Conservation (phyloP, 2,113 vertebrate species). For the Emydura subglobosa region DNA sequence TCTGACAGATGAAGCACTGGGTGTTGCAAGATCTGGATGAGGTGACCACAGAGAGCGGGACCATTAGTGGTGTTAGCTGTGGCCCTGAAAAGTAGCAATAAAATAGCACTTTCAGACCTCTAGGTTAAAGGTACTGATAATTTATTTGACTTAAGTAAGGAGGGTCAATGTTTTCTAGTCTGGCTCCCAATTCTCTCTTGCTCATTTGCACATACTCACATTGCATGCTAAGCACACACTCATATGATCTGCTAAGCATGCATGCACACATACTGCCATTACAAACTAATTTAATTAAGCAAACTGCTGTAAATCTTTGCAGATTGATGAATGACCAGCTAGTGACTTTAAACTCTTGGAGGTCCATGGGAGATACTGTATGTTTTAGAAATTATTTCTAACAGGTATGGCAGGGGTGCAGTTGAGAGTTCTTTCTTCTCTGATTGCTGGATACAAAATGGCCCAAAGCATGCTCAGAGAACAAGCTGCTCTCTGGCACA, state of each 20-base stretch:
- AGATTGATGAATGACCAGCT: neutral
- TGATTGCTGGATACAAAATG: constrained; percentile 37
- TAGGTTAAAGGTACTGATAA: rapidly evolving
- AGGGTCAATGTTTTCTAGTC: neutral
- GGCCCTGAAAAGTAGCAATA: neutral
- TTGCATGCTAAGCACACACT: neutral
- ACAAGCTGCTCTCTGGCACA: constrained; percentile 25
- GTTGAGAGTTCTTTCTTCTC: constrained; percentile 12
- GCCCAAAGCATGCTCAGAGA: constrained; percentile 48
- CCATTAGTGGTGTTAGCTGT: neutral
- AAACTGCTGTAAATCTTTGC: neutral
- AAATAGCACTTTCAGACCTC: neutral
- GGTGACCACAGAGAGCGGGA: neutral
- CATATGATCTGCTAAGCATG: too few relatives aligned
- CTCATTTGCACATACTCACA: neutral
- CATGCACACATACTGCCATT: neutral
- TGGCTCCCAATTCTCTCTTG: neutral
- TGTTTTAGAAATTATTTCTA: neutral
- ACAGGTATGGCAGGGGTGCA: neutral
- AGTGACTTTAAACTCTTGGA: neutral
- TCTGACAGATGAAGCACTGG: neutral
- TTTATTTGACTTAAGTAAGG: neutral
- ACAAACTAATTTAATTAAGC: neutral
- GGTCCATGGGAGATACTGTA: neutral
- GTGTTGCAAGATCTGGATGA: neutral